phyloP scores from a whole-genome alignment of 2,113 vertebrate genomes.

The Cyanistes caeruleus region DNA sequence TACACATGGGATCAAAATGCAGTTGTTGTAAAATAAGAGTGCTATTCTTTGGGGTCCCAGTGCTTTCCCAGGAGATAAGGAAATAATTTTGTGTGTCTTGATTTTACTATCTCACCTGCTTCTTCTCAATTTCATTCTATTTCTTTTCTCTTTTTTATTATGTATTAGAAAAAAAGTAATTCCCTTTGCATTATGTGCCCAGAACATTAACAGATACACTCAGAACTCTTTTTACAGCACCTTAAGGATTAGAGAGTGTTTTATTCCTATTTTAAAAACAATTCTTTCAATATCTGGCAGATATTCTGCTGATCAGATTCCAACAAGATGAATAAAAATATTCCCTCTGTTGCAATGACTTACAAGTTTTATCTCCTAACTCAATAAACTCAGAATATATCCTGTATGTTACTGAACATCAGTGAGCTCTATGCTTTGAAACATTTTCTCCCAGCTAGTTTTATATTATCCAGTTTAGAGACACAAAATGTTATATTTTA shows the following conservation, averaged over 20 bases:
- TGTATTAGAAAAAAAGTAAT: neutral
- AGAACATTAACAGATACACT: slow-evolving; percentile 37
- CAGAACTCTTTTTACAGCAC: slow-evolving; percentile 22
- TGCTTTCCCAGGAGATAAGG: neutral
- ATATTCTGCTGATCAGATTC: slow-evolving; percentile 44
- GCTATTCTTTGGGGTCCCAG: neutral
- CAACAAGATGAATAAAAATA: slow-evolving; percentile 49
- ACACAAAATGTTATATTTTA: neutral
- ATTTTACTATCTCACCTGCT: slow-evolving; percentile 21
- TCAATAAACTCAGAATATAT: slow-evolving; percentile 26
- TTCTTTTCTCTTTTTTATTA: slow-evolving; percentile 11
- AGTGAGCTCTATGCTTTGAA: neutral
- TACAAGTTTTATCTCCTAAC: slow-evolving; percentile 16
- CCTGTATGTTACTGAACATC: neutral
- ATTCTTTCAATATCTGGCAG: slow-evolving; percentile 33
- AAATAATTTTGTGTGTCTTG: neutral
- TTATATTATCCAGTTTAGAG: neutral
- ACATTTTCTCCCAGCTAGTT: neutral
- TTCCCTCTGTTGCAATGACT: slow-evolving; percentile 24
- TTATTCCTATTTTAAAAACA: slow-evolving; percentile 54
- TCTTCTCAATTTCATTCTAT: slow-evolving; percentile 3
- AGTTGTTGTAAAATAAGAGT: neutral
- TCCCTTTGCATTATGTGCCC: neutral
- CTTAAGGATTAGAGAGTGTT: slow-evolving; percentile 1
- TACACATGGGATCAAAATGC: neutral